Percentiles rank a stretch among this genome's conserved stretches.
Evolutionary conservation across 2,113 vertebrate genomes (phyloP).

Genomic region (Ameiurus melas): DNA sequence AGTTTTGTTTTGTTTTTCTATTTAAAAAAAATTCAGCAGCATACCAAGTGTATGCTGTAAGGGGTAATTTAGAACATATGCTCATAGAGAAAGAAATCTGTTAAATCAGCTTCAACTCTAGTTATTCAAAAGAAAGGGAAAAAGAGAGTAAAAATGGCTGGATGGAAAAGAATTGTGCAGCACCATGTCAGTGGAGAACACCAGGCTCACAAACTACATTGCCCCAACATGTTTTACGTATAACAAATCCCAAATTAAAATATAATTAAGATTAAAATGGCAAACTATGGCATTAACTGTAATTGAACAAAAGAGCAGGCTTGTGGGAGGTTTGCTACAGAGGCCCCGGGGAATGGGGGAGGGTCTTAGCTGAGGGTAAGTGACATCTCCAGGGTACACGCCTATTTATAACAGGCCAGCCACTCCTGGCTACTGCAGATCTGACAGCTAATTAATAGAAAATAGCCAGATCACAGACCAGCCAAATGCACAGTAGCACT

Average conservation of each 20-base stretch:
- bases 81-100: constrained; percentile 86
- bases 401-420: constrained; percentile 94
- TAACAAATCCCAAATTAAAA: constrained; percentile 98
- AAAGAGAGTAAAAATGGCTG: constrained; percentile 57
- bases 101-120: constrained; percentile 89
- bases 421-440: constrained; percentile 85
- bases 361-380: constrained; percentile 86
- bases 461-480: constrained; percentile 81
- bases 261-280: constrained; percentile 98
- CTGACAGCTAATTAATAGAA: constrained; percentile 96
- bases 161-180: constrained; percentile 83
- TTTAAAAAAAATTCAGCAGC: constrained; percentile 65
- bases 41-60: constrained; percentile 79
- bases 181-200: constrained; percentile 84
- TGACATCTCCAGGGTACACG: constrained; percentile 92
- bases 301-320: constrained; percentile 99
- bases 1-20: constrained; percentile 28
- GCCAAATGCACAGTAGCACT: constrained; percentile 56
- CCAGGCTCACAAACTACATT: constrained; percentile 82
- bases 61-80: constrained; percentile 94
- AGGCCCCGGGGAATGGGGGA: constrained; percentile 91
- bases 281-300: constrained; percentile 99
- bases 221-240: constrained; percentile 84
- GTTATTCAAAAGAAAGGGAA: constrained; percentile 64
- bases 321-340: constrained; percentile 87